Evolutionary conservation across 1,140 invertebrate genomes (phyloP), one percentile per base, ranked within the genome.

Genomic region (Venustaconcha ellipsiformis): DNA sequence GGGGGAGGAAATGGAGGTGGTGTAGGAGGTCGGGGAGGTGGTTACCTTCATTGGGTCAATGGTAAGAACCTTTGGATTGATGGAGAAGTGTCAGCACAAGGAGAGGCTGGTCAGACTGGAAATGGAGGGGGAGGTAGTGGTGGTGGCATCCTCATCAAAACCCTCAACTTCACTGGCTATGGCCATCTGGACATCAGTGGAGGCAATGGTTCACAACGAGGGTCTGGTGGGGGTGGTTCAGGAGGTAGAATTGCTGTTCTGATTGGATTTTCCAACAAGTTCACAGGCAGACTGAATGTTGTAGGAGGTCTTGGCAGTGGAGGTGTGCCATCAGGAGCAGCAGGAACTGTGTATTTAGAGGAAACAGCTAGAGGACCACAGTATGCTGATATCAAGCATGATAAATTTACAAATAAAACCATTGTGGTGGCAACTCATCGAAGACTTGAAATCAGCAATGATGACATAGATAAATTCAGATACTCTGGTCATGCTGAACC

Each of bases 341-440:
- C 85, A 67, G 85, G 85, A 65, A 86, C 85, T 37, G 82, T 82
- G 1, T 86, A 84, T 64, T 71, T 84, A 17, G 82, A 85, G 62
- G 85, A 86, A 78, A 83, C 83, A 65, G 78, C 76, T 17, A 75
- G 83, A 63, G 85, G 85, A 20, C 85, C 85, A 37, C 78, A 84
- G 72, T 86, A 85, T 78, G 82, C 81, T 48, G 85, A 86, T 20
- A 82, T 86, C 15, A 86, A 86, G 64, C 85, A 86, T 76, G 79
- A 86, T 60, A 78, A 72, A 63, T 55, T 37, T 2, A 76, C 72
- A 14, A 81, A 82, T 67, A 71, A 68, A 23, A 78, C 76, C 1
- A 69, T 68, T 20, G 65, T 70, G 15, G 72, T 75, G 55, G 82
- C 83, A 18, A 71, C 72, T 62, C 80, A 84, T 60, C 78, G 78